Base-by-base conservation (phyloP, 2,113 vertebrate genomes). In the Capreolus pygargus region DNA sequence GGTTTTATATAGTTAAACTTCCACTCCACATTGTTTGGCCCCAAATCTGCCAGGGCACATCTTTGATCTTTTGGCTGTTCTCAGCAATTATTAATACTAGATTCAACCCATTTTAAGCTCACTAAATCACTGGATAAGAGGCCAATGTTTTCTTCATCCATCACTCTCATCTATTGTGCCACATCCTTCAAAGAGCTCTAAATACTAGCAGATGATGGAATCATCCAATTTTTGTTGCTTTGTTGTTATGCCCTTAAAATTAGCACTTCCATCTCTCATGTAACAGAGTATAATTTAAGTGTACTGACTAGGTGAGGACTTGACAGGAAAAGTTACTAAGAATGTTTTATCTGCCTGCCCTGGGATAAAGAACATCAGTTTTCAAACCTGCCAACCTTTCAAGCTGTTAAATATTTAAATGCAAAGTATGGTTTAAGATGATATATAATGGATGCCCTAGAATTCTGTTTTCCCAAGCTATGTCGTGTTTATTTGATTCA, bases 351-450 rank as follows among this genome's bases (percentile, higher is more conserved):
- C 54, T 86, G 60, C 13, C 43, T 96, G 52, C 36, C 17, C 84
- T 86, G 70, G 33, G 21, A 95, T 94, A 36, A 90, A 84, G 74
- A 95, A 78, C 39, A 89, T 78, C 55, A 84, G 87, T 95, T 92
- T 96, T 96, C 83, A 96, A 95, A 94, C 13, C 52, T 97, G 84
- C 13, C 74, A 92, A 85, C 3, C 28, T 96, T 95, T 92, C 50
- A 95, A 92, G 9, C 16, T 74, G 6, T 64, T 95, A 58, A 95
- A 84, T 36, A 93, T 86, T 86, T 84, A 96, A 70, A 94, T 94
- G 23, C 23, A 81, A 94, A 76, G 39, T 82, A 64, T 61, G 28
- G n/a, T 82, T 94, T 89, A 79, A 97, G 86, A 89, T 96, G 50
- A 30, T 55, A 28, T 47, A 70, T 43, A 92, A 60, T 83, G 10